These are phyloP conservation scores for Drosophila picticornis DNA, from an alignment of 2,888 invertebrate species.

Conservation along the genomic window DNA sequence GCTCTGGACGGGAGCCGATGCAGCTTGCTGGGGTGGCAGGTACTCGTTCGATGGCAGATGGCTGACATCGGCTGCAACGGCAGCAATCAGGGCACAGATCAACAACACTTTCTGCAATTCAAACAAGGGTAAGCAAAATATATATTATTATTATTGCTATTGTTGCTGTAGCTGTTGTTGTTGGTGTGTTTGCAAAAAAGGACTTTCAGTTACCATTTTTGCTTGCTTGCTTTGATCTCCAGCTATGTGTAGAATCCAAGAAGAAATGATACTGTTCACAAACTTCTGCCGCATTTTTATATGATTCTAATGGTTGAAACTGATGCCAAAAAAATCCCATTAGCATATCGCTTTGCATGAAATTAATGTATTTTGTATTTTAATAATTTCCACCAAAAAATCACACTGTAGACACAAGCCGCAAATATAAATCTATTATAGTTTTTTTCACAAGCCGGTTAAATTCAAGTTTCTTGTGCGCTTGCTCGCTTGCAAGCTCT, in stretches of 20 bases:
- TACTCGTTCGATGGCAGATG: conserved; percentile 81
- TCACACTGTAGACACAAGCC: conserved; percentile 50
- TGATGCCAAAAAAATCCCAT: conserved; percentile 58
- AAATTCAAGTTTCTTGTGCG: conserved; percentile 55
- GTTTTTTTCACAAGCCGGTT: conserved; percentile 76
- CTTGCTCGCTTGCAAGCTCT: conserved; percentile 7
- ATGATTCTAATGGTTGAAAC: conserved; percentile 71
- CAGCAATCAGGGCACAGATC: conserved; percentile 79
- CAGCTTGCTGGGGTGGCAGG: conserved; percentile 73
- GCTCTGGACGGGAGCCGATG: conserved; percentile 44
- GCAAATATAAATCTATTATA: conserved; percentile 75
- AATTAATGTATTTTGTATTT: conserved; percentile 78
- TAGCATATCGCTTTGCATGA: conserved; percentile 69
- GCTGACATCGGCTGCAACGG: conserved; percentile 80
- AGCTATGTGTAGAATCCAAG: conserved; percentile 73
- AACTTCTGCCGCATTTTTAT: conserved; percentile 73
- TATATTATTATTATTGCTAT: not conserved
- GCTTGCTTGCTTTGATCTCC: conserved; percentile 68
- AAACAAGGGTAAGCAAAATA: conserved; percentile 7
- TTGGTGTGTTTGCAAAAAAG: conserved; percentile 12
- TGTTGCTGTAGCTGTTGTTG: not conserved
- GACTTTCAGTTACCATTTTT: conserved; percentile 72
- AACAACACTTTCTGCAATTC: conserved; percentile 77
- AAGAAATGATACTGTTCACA: conserved; percentile 76
- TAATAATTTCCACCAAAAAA: conserved; percentile 22